These are phyloP conservation scores for Panopea generosa DNA, from an alignment of 2,888 invertebrate genomes.

Conservation along the genomic window DNA sequence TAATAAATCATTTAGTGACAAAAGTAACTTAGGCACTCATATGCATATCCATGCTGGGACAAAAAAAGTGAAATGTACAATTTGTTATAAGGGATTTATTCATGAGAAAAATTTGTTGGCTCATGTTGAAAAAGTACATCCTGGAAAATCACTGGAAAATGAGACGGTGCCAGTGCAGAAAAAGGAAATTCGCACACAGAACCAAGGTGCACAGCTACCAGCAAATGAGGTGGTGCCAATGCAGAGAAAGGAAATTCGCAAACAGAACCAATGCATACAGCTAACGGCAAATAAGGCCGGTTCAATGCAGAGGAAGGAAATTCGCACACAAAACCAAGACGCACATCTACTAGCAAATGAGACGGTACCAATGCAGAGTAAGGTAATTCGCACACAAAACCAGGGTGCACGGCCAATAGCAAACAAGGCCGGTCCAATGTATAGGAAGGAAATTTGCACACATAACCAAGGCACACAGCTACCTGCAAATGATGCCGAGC, in stretches of 20 bases:
- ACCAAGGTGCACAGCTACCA: not conserved
- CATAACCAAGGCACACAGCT: no score
- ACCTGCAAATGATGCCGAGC: no score
- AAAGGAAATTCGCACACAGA: not conserved
- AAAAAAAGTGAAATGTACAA: conserved; percentile 32
- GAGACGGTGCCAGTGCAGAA: not conserved
- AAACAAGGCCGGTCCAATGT: no score
- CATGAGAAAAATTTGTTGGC: conserved; percentile 25
- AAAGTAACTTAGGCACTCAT: conserved; percentile 41
- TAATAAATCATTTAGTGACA: conserved; percentile 37
- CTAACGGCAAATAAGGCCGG: not conserved
- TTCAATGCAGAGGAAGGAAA: not conserved
- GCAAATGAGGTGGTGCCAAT: not conserved
- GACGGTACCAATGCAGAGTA: not conserved
- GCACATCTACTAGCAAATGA: not conserved
- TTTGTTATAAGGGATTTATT: conserved; percentile 44
- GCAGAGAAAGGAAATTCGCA: not conserved
- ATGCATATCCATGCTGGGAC: conserved; percentile 32
- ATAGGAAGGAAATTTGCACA: no score
- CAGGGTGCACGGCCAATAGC: no score
- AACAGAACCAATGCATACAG: not conserved
- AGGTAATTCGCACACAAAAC: not conserved
- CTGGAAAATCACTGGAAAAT: not conserved
- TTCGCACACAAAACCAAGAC: not conserved
- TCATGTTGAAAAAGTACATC: conserved; percentile 37